Percentiles rank a stretch among this genome's conserved stretches.
phyloP scores from a whole-genome alignment of 2,888 invertebrate species.

The Monochamus alternatus region DNA sequence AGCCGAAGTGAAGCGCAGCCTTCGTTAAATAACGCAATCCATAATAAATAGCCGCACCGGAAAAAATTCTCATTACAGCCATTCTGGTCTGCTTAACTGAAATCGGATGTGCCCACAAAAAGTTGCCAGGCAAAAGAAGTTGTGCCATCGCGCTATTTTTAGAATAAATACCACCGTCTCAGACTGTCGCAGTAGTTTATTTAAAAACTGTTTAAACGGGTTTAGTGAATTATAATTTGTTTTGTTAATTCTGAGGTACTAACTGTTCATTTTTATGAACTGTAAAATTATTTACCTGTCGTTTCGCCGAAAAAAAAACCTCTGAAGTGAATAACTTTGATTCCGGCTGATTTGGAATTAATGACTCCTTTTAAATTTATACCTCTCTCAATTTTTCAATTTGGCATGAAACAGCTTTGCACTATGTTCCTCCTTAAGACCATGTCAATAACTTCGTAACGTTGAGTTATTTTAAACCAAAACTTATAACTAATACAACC shows the following conservation, averaged over 20 bases:
- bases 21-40: background rate
- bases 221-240: constrained; percentile 5
- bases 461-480: too few relatives aligned
- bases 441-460: too few relatives aligned
- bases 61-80: constrained; percentile 2
- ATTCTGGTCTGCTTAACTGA: background rate
- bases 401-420: too few relatives aligned
- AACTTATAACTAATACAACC: too few relatives aligned
- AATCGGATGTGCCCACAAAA: background rate
- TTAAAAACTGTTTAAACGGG: constrained; percentile 3
- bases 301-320: background rate
- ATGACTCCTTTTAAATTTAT: too few relatives aligned
- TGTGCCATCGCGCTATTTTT: background rate
- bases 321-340: background rate
- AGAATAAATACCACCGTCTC: background rate
- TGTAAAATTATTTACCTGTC: background rate
- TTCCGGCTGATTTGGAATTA: too few relatives aligned
- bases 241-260: background rate
- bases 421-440: too few relatives aligned
- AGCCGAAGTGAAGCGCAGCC: background rate
- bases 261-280: background rate
- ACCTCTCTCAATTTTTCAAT: too few relatives aligned
- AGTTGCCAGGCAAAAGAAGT: background rate
- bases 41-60: background rate
- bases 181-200: background rate